Conservation (phyloP, 2,797 vertebrate genomes). For the Phyllotis vaccarum region DNA sequence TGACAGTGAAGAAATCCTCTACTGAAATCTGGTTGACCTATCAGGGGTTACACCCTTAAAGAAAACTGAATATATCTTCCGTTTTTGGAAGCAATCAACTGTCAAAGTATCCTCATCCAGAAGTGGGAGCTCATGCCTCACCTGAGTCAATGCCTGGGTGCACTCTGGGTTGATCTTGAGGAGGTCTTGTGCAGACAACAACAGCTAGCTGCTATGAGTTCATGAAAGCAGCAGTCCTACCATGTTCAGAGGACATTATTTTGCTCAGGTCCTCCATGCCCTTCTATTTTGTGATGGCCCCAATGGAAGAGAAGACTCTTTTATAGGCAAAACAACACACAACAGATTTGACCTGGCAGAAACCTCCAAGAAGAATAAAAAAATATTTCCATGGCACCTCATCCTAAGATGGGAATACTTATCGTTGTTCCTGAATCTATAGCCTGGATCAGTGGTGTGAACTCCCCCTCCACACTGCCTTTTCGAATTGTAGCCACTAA, state of each 20-base stretch:
- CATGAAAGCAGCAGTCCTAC: neutral
- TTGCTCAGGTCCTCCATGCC: neutral
- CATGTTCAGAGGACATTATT: neutral
- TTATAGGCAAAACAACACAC: neutral
- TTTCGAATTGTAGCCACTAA: neutral
- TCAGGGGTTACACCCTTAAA: neutral
- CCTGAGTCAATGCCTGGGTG: neutral
- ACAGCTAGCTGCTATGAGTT: neutral
- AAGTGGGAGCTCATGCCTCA: neutral
- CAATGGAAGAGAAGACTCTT: neutral
- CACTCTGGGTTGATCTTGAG: neutral
- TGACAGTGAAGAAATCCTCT: neutral
- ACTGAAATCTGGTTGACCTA: neutral
- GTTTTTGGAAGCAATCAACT: neutral
- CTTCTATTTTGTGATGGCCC: neutral
- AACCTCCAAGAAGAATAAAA: neutral
- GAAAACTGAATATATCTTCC: neutral
- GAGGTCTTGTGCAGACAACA: neutral
- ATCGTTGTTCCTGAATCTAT: neutral
- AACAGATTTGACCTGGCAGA: neutral
- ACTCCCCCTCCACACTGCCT: no score
- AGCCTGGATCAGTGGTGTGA: neutral
- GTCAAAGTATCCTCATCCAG: no score
- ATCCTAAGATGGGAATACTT: neutral
- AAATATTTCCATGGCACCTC: neutral